Conservation (phyloP, 2,113 vertebrate species). For the Petrocephalus zakoni region DNA sequence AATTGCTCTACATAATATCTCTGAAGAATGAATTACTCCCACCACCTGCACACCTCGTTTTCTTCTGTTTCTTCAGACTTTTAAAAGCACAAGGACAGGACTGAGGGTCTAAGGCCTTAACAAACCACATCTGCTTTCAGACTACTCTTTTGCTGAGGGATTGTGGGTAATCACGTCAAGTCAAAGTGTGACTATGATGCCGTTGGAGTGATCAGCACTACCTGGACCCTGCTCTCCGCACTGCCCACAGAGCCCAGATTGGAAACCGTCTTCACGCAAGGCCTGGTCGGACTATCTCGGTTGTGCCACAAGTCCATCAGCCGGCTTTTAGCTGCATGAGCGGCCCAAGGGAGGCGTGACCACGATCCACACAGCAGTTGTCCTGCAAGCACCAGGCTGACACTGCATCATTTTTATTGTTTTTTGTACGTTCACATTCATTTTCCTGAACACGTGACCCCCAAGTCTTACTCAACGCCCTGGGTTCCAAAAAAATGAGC, state of each 20-base stretch:
- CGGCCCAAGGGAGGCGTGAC: not conserved
- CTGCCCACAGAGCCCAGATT: constrained; percentile 2
- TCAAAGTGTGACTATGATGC: not conserved
- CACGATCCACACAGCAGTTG: not conserved
- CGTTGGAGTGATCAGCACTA: not conserved
- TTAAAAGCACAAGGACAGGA: not conserved
- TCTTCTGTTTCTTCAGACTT: not conserved
- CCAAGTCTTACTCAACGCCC: not conserved
- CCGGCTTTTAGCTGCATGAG: not conserved
- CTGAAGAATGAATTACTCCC: not conserved
- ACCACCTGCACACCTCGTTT: not conserved
- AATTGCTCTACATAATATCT: not conserved
- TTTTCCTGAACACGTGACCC: not conserved
- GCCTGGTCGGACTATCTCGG: not conserved
- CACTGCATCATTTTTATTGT: not conserved
- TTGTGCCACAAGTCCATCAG: not conserved
- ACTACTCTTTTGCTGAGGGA: not conserved
- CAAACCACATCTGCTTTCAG: not conserved
- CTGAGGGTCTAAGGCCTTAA: not conserved
- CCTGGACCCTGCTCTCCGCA: not conserved
- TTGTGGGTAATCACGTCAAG: not conserved
- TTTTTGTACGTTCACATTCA: not conserved
- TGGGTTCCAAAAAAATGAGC: not conserved
- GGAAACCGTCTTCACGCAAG: not conserved
- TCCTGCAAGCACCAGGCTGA: not conserved